Conservation (phyloP, 2,888 invertebrate genomes). For the Helleia helle region DNA sequence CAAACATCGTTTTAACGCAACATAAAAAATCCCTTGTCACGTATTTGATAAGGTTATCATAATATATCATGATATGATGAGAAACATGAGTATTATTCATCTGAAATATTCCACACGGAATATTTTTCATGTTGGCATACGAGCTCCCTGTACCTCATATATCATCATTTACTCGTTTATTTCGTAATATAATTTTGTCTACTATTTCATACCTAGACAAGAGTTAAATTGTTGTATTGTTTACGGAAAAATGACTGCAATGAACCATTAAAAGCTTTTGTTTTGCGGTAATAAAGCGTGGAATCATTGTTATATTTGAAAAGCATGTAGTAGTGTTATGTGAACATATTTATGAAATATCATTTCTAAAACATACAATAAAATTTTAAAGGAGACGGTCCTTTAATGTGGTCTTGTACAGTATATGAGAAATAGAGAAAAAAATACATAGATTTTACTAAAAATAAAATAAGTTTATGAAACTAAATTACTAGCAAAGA, state of each 20-base stretch:
- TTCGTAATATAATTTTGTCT: slow-evolving; percentile 7
- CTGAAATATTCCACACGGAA: slow-evolving; percentile 16
- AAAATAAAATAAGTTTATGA: too few species aligned
- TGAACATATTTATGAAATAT: too few species aligned
- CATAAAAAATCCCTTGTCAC: not conserved
- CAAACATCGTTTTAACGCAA: not conserved
- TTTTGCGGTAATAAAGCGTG: not conserved
- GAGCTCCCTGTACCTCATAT: slow-evolving; percentile 3
- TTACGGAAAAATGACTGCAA: not conserved
- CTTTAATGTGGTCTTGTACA: too few species aligned
- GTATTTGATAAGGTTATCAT: slow-evolving; percentile 16
- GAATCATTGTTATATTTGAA: too few species aligned
- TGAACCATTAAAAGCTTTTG: not conserved
- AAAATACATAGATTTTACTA: too few species aligned
- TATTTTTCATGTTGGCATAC: slow-evolving; percentile 16
- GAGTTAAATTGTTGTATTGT: slow-evolving; percentile 5
- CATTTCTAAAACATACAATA: too few species aligned
- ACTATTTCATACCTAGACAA: slow-evolving; percentile 6
- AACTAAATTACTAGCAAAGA: too few species aligned
- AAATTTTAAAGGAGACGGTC: too few species aligned
- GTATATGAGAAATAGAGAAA: too few species aligned
- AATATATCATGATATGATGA: slow-evolving; percentile 18
- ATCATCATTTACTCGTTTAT: slow-evolving; percentile 9
- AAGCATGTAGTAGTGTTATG: too few species aligned
- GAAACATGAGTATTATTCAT: slow-evolving; percentile 20